Base-by-base conservation (phyloP, 2,113 vertebrate species). In the Passerina amoena region DNA sequence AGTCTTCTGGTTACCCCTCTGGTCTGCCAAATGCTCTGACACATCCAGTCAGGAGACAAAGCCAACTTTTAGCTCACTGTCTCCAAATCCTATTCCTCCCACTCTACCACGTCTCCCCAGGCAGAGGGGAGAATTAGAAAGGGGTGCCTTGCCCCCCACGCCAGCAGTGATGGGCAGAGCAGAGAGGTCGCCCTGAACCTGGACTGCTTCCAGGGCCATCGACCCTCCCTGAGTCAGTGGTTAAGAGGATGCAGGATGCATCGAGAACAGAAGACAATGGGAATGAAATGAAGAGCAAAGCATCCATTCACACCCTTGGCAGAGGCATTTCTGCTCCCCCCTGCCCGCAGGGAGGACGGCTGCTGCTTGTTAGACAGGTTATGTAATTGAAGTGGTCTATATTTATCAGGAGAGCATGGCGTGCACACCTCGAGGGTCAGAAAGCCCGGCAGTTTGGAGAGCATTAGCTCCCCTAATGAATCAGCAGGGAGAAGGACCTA, bases 311-410 rank as follows among this genome's bases (percentile, higher is more conserved):
- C 65, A 81, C 60, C 51, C 78, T 91, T 94, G 91, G 85, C 64
- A 81, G 50, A 90, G 82, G 38, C 31, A 9, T 64, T 56, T 63
- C 1, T 10, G 61, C 53, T 68, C 50, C 57, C 73, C 0, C 3
- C 10, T 53, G 60, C 63, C 66, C 1, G 3, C 51, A 25, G 57
- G 65, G 65, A 91, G 82, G 64, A 91, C 7, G 51, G 68, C 35
- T 21, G 4, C 73, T 78, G 89, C 76, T 90, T 88, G 38, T 90
- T 73, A 87, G 79, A 27, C 57, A 81, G 48, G 44, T 95, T 89
- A 77, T 60, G 70, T 85, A 95, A 96, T 88, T 92, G 93, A 87
- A 92, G 92, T 50, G 61, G 57, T 92, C 94, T 96, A 84, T 96
- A 95, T 97, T 92, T 97, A 88, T 96, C 94, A 91, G 88, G 78